Conservation (phyloP, 2,797 vertebrate species). For the Gephyroberyx darwinii region DNA sequence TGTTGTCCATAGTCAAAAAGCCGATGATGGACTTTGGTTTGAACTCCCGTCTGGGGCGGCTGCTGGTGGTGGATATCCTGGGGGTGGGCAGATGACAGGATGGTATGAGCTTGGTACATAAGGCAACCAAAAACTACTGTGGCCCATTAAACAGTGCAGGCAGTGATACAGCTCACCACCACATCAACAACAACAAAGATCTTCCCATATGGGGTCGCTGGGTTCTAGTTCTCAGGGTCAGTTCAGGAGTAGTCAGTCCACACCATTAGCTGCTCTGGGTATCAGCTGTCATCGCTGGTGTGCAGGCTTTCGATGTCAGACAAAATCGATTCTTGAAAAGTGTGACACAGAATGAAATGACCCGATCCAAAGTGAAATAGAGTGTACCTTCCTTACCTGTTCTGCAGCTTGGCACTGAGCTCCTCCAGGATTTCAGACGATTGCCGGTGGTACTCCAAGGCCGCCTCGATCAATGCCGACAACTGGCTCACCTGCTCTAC, state of each 20-base stretch:
- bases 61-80: conserved; percentile 87
- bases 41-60: conserved; percentile 84
- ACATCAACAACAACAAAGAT: too few species aligned
- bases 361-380: background rate
- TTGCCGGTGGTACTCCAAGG: conserved; percentile 89
- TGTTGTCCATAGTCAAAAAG: conserved; percentile 78
- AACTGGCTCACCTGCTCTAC: conserved; percentile 94
- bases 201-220: too few species aligned
- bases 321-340: background rate
- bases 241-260: too few species aligned
- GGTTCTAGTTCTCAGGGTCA: too few species aligned
- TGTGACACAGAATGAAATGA: background rate
- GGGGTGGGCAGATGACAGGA: conserved; percentile 30
- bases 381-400: conserved; percentile 77
- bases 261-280: too few species aligned
- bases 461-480: conserved; percentile 87
- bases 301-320: background rate
- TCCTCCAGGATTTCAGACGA: conserved; percentile 88
- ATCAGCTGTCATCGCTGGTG: background rate
- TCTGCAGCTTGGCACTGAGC: conserved; percentile 86
- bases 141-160: background rate
- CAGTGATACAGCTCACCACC: too few species aligned
- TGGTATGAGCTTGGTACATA: background rate
- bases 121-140: background rate
- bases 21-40: conserved; percentile 83